Base-by-base conservation (phyloP, 2,113 vertebrate species). In the Pygoscelis adeliae region DNA sequence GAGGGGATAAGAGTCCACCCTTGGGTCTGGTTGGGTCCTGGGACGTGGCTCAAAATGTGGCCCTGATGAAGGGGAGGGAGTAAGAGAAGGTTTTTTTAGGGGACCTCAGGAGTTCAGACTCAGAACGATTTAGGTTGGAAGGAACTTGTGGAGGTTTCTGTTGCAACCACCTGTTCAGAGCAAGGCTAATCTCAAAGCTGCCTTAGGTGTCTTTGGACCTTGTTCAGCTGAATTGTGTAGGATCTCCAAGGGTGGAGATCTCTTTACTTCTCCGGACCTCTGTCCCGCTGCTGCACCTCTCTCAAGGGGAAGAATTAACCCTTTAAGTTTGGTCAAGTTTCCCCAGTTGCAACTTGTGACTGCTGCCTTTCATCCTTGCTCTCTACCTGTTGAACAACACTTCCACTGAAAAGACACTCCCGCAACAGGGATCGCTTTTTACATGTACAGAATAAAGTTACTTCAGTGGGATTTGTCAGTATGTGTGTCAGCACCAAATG, bases 11-110 rank as follows among this genome's bases (percentile, higher is more conserved):
- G 8, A 56, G 62, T 91, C 18, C 2, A 52, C 40, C 88, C 94
- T 26, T 93, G 84, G 81, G 18, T 93, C 38, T 94, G 18, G 83
- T 36, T 94, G 47, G 83, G 88, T 62, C 65, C 88, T 55, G 78
- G 78, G 42, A 94, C 72, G 0, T 49, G 38, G 38, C 84, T 93
- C 53, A 96, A 65, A 81, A 69, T 89, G 67, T 81, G 63, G 7
- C 93, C 61, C 19, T 93, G 87, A 83, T 32, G 32, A 53, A 70
- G 19, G 18, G 32, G 32, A 44, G 7, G 21, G 50, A 62, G 61
- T 25, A 47, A 71, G 29, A 65, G 4, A 47, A 61, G 8, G 34
- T 4, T n/a, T 70, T 15, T 22, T 19, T 27, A 38, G 40, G 25
- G 38, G 10, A 50, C 16, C 11, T 59, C 26, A 12, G 26, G 29